Conservation (phyloP, 2,113 vertebrate species). For the Cephalopterus ornatus region DNA sequence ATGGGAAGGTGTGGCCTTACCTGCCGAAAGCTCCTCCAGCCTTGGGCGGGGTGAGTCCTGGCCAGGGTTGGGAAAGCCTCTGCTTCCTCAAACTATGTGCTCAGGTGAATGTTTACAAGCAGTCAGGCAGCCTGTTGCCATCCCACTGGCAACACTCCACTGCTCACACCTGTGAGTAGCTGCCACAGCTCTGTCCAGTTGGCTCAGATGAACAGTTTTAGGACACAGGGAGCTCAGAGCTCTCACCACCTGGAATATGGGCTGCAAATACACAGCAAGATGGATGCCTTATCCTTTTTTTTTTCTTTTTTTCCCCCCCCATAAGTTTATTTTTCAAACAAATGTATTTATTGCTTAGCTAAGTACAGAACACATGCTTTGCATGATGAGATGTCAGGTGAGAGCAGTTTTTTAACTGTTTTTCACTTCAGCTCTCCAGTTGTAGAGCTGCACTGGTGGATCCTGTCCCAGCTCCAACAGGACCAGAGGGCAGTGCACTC, state of each 20-base stretch:
- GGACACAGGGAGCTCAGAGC: not conserved
- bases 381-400: not conserved
- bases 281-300: not conserved
- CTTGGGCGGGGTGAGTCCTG: rapidly evolving
- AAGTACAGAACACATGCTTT: not conserved
- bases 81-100: not conserved
- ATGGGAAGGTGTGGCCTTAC: not conserved
- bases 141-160: not conserved
- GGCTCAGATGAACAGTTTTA: not conserved
- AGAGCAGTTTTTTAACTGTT: not conserved
- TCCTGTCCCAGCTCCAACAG: no score
- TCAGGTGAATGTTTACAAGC: not conserved
- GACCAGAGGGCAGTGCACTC: rapidly evolving
- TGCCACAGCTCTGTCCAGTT: not conserved
- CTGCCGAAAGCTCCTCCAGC: not conserved
- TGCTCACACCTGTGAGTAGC: no score
- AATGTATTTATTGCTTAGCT: not conserved
- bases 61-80: no score
- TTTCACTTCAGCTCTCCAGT: not conserved
- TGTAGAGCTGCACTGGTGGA: not conserved
- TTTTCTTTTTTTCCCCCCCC: rapidly evolving
- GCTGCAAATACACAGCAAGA: not conserved
- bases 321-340: not conserved
- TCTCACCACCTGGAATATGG: not conserved
- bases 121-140: rapidly evolving